Conservation (phyloP, 2,113 vertebrate genomes). For the Pangasianodon hypophthalmus region DNA sequence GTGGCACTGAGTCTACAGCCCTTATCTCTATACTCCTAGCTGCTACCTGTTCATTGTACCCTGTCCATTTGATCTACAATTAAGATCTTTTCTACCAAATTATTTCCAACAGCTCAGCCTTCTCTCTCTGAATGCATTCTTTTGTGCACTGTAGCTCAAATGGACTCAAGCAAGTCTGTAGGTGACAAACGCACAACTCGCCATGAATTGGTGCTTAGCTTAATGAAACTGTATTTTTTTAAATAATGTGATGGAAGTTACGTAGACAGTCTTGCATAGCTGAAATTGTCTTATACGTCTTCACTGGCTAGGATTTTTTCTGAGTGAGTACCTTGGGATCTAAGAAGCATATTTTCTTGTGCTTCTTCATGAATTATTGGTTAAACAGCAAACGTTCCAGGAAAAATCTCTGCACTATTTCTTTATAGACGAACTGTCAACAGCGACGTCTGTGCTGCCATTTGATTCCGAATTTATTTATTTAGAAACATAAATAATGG, state of each 20-base stretch:
- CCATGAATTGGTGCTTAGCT: neutral
- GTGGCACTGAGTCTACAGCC: neutral
- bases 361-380: conserved; percentile 43
- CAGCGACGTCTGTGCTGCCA: neutral
- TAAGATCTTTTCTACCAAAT: conserved; percentile 65
- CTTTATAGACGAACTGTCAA: neutral
- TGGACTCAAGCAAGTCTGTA: neutral
- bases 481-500: neutral
- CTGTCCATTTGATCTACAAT: conserved; percentile 32
- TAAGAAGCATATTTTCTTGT: conserved; percentile 49
- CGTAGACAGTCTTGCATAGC: too few relatives aligned
- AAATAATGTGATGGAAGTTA: neutral
- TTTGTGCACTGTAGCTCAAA: neutral
- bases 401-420: conserved; percentile 23
- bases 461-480: neutral
- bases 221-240: neutral
- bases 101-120: conserved; percentile 29
- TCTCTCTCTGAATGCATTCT: neutral
- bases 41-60: conserved; percentile 65
- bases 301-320: neutral
- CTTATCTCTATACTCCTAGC: conserved; percentile 54
- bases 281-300: neutral
- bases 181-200: neutral
- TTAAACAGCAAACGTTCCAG: conserved; percentile 34
- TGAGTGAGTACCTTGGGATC: conserved; percentile 31